Percentiles rank a stretch among this genome's conserved stretches.
These are phyloP conservation scores for Antechinus stuartii DNA, from an alignment of 2,113 vertebrate species.

Conservation along the genomic window DNA sequence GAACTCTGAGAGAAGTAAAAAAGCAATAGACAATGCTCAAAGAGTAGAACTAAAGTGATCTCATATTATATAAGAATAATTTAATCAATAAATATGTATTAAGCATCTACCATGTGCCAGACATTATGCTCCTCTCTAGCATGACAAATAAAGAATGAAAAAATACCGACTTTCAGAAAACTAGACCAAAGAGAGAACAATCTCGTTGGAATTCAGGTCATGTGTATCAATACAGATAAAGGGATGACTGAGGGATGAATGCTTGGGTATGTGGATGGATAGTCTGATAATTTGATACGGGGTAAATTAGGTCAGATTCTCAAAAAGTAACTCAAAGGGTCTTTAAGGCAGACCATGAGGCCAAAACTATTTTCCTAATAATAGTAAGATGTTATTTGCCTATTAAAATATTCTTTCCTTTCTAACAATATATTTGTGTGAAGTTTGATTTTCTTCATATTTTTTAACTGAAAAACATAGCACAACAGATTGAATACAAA, in stretches of 20 bases:
- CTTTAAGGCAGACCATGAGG: background rate
- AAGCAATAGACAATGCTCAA: background rate
- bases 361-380: background rate
- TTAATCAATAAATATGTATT: background rate
- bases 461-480: background rate
- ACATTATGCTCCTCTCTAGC: background rate
- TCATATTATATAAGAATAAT: background rate
- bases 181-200: background rate
- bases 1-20: background rate
- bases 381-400: background rate
- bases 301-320: background rate
- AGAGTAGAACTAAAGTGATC: background rate
- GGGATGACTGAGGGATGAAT: background rate
- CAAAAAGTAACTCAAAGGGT: background rate
- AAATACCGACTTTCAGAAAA: background rate
- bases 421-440: background rate
- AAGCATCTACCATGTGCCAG: background rate
- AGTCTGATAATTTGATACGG: background rate
- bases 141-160: background rate
- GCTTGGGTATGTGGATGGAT: fast-evolving
- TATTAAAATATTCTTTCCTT: background rate
- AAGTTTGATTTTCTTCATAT: background rate
- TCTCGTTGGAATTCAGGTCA: background rate
- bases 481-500: background rate
- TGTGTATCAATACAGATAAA: background rate